A percentile compares a stretch with the other conserved stretches of the same genome.
phyloP scores from a whole-genome alignment of 1,140 invertebrate genomes.

The Lethrus apterus region DNA sequence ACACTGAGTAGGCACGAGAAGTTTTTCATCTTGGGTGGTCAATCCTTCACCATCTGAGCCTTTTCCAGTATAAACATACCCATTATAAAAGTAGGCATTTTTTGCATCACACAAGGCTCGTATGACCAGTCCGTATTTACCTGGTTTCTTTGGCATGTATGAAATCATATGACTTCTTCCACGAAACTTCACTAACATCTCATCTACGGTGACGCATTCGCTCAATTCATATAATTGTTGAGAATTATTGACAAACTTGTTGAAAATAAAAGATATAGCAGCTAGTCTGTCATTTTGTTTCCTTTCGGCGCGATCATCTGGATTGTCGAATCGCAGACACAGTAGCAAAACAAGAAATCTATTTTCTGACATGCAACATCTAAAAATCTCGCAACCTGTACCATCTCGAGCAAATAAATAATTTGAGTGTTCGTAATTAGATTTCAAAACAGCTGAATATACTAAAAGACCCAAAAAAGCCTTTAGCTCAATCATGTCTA shows the following conservation, averaged over 20 bases:
- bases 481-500: slow-evolving; percentile 5
- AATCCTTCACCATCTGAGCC: slow-evolving; percentile 26
- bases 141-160: slow-evolving; percentile 43
- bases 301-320: slow-evolving; percentile 18
- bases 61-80: slow-evolving; percentile 38
- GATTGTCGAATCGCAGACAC: slow-evolving; percentile 27
- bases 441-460: slow-evolving; percentile 11
- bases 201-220: slow-evolving; percentile 36
- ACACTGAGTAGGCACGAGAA: slow-evolving; percentile 25
- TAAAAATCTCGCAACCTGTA: slow-evolving; percentile 27
- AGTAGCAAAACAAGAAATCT: slow-evolving; percentile 23
- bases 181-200: slow-evolving; percentile 40
- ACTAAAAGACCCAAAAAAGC: slow-evolving; percentile 4
- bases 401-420: slow-evolving; percentile 26
- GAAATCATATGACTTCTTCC: slow-evolving; percentile 39
- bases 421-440: slow-evolving; percentile 19
- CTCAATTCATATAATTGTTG: slow-evolving; percentile 29
- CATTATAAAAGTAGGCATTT: slow-evolving; percentile 35
- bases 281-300: slow-evolving; percentile 25
- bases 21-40: slow-evolving; percentile 23
- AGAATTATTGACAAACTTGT: slow-evolving; percentile 38
- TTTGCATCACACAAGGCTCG: slow-evolving; percentile 28
- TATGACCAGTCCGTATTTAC: slow-evolving; percentile 42
- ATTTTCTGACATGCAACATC: slow-evolving; percentile 23
- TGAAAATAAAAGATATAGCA: slow-evolving; percentile 32